Percentiles rank a stretch among this genome's conserved stretches.
Conservation (phyloP, 2,888 invertebrate genomes). For the Caenorhabditis sp. region DNA sequence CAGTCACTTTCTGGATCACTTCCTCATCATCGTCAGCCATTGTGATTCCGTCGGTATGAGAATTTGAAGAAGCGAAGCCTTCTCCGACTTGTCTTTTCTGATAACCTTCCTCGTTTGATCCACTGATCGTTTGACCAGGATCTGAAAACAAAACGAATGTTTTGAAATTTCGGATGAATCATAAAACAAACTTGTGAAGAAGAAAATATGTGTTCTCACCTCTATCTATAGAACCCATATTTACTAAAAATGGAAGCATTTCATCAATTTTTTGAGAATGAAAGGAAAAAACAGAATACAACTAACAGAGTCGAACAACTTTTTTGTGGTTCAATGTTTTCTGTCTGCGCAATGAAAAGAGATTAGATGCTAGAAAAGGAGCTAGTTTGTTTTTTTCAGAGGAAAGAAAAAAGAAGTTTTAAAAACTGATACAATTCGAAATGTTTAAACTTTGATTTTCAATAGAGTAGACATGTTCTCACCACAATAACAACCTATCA, state of each 20-base stretch:
- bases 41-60: slow-evolving; percentile 31
- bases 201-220: slow-evolving; percentile 9
- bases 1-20: slow-evolving; percentile 43
- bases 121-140: slow-evolving; percentile 15
- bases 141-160: too few relatives aligned
- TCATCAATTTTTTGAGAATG: background rate
- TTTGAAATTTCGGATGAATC: too few relatives aligned
- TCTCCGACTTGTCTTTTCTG: slow-evolving; percentile 2
- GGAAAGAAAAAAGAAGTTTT: too few relatives aligned
- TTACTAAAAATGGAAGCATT: slow-evolving; percentile 23
- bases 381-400: too few relatives aligned
- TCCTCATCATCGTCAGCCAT: slow-evolving; percentile 48
- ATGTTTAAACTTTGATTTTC: too few relatives aligned
- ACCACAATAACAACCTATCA: background rate
- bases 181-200: too few relatives aligned
- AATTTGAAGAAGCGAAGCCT: slow-evolving; percentile 4
- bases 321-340: slow-evolving; percentile 1
- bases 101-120: slow-evolving; percentile 26
- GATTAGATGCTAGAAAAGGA: background rate
- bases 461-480: background rate
- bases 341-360: background rate
- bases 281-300: background rate
- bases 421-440: too few relatives aligned
- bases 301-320: too few relatives aligned
- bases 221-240: slow-evolving; percentile 18